Percentiles rank a stretch among this genome's conserved stretches.
Evolutionary conservation across 2,888 invertebrate genomes (phyloP).

Genomic region (Meteorus cinctellus): DNA sequence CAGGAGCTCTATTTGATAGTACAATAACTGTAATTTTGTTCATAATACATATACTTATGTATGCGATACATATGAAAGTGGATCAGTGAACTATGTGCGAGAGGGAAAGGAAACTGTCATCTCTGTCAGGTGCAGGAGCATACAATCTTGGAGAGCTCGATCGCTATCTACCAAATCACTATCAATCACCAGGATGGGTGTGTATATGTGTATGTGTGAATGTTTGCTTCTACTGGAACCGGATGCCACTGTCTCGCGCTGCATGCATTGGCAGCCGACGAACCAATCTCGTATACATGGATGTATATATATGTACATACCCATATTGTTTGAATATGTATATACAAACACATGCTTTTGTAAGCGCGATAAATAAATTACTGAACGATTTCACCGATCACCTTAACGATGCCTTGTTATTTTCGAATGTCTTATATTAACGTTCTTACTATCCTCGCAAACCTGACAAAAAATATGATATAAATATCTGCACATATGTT

Average conservation of each 20-base stretch:
- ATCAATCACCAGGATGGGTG: constrained; percentile 61
- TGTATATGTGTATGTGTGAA: neutral
- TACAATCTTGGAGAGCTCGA: constrained; percentile 53
- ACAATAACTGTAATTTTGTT: neutral
- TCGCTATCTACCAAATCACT: constrained; percentile 69
- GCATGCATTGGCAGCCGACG: constrained; percentile 13
- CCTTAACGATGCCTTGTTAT: constrained; percentile 53
- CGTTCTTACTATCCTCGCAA: constrained; percentile 11
- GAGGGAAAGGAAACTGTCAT: constrained; percentile 38
- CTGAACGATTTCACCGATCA: constrained; percentile 45
- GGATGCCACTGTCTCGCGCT: constrained; percentile 52
- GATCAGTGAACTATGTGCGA: constrained; percentile 25
- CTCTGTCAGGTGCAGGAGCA: constrained; percentile 60
- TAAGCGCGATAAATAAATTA: constrained; percentile 63
- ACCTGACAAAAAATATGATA: neutral
- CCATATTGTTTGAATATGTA: constrained; percentile 11
- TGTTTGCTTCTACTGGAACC: constrained; percentile 53
- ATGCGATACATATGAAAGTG: constrained; percentile 20
- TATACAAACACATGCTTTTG: constrained; percentile 45
- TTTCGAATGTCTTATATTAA: neutral
- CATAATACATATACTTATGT: constrained; percentile 1
- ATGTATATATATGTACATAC: constrained; percentile 4
- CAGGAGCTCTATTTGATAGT: neutral
- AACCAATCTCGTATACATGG: constrained; percentile 11
- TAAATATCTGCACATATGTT: neutral